These are phyloP conservation scores for Torymus aiolomorphi DNA, from an alignment of 2,888 invertebrate species.

Conservation along the genomic window DNA sequence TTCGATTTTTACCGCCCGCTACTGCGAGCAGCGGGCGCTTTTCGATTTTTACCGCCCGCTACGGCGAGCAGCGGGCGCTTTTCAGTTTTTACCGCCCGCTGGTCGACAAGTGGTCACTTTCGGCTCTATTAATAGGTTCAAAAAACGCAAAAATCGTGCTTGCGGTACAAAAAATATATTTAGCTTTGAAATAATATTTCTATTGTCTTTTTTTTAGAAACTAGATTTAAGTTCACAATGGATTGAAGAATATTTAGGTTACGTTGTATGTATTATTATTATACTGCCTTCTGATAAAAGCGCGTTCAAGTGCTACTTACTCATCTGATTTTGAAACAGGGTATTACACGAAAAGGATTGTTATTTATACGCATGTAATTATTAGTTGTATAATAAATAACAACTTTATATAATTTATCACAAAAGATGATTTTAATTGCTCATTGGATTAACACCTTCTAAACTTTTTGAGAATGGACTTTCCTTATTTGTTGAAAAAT, in stretches of 20 bases:
- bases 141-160: too few relatives aligned
- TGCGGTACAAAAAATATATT: too few relatives aligned
- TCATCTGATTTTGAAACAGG: constrained; percentile 21
- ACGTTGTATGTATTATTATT: neutral
- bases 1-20: too few relatives aligned
- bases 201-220: constrained; percentile 28
- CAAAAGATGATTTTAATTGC: too few relatives aligned
- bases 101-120: too few relatives aligned
- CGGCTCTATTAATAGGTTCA: too few relatives aligned
- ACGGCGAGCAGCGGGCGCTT: too few relatives aligned
- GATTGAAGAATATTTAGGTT: neutral
- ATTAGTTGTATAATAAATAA: constrained; percentile 10
- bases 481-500: constrained; percentile 54
- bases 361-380: constrained; percentile 31
- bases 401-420: neutral
- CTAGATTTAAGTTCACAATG: neutral
- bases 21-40: too few relatives aligned
- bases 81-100: too few relatives aligned
- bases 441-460: constrained; percentile 9
- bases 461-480: constrained; percentile 44
- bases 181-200: neutral
- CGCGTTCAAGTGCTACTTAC: constrained; percentile 25
- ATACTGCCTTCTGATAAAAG: constrained; percentile 16
- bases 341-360: constrained; percentile 36
- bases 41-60: too few relatives aligned